Evolutionary conservation across 2,113 vertebrate species (phyloP).

Genomic region (Hippopotamus amphibius): DNA sequence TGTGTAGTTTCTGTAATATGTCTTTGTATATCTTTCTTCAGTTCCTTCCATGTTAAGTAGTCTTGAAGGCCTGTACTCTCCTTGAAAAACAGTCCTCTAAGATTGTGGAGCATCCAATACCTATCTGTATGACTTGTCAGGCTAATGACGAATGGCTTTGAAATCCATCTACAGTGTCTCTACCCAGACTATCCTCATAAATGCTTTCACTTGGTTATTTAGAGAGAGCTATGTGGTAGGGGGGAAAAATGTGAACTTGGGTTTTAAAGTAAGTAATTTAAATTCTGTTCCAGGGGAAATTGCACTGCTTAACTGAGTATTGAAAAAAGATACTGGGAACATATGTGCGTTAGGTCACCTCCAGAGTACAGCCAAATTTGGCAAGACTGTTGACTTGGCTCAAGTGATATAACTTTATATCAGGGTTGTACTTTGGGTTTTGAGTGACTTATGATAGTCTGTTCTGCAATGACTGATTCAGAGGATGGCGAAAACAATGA

Average conservation of each 20-base stretch:
- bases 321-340: conserved; percentile 73
- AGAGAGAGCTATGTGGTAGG: conserved; percentile 60
- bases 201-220: conserved; percentile 40
- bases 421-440: conserved; percentile 43
- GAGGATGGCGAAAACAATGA: background rate
- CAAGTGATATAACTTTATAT: conserved; percentile 13
- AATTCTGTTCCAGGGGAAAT: conserved; percentile 79
- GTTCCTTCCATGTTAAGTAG: background rate
- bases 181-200: background rate
- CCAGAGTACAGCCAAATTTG: conserved; percentile 54
- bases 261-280: conserved; percentile 77
- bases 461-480: background rate
- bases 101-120: background rate
- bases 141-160: background rate
- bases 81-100: background rate
- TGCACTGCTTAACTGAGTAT: conserved; percentile 62
- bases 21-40: background rate
- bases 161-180: background rate
- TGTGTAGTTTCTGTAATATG: background rate
- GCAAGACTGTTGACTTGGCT: conserved; percentile 11
- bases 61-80: background rate
- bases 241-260: conserved; percentile 66
- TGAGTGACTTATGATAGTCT: conserved; percentile 6
- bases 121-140: background rate
- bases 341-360: conserved; percentile 65